phyloP scores from a whole-genome alignment of 2,797 vertebrate species.

The Acanthurus lineatus region DNA sequence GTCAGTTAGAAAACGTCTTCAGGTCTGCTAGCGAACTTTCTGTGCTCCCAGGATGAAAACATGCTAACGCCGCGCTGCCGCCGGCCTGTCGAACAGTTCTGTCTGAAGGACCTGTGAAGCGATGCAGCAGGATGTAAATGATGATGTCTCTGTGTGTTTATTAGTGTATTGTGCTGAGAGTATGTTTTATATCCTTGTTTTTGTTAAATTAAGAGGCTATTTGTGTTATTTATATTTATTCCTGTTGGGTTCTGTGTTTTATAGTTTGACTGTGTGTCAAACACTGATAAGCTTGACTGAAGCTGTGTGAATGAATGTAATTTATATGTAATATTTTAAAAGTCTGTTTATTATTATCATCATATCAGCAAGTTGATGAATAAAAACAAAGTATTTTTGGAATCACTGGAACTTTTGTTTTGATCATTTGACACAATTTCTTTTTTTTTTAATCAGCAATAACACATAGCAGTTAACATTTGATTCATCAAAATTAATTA shows the following conservation, averaged over 20 bases:
- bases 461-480: no score
- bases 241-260: conserved; percentile 57
- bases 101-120: background rate
- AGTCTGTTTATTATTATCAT: conserved; percentile 4
- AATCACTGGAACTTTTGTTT: conserved; percentile 25
- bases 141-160: conserved; percentile 28
- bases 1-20: background rate
- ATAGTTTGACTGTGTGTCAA: conserved; percentile 37
- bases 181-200: conserved; percentile 62
- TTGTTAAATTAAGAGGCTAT: conserved; percentile 51
- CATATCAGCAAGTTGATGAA: conserved; percentile 25
- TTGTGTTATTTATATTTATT: conserved; percentile 70
- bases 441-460: background rate
- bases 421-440: background rate
- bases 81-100: no score
- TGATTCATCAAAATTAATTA: background rate
- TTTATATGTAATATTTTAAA: conserved; percentile 57
- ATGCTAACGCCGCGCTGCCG: background rate
- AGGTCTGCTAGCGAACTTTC: background rate
- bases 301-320: conserved; percentile 65
- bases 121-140: conserved; percentile 17
- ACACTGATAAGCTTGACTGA: conserved; percentile 16
- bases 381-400: conserved; percentile 72
- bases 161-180: conserved; percentile 43
- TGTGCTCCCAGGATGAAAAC: conserved; percentile 14